Evolutionary conservation across 2,888 invertebrate species (phyloP), one percentile per base, ranked within the genome.

Genomic region (Trilocha varians): DNA sequence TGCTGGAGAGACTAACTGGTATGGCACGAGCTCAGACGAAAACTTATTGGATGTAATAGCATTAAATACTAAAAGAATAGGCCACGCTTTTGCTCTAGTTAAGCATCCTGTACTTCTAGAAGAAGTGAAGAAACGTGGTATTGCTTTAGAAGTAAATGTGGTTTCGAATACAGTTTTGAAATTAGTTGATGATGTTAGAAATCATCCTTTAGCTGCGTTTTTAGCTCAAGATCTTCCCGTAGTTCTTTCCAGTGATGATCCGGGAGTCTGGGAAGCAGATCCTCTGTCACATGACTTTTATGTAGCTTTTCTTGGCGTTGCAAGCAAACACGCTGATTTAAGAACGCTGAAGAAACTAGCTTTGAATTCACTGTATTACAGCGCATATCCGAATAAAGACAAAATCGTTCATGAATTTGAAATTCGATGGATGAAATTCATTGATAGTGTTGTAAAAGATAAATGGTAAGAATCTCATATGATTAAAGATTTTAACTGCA

Each of bases 1-100:
- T 60, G 93, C 94, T 0, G 95, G 93, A 1, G 94, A 95, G 76
- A 94, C 94, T 0, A 91, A 92, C 59, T 92, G 93, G 92, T 88
- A 86, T 57, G 93, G 90, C 5, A 76, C 75, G 3, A 65, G 72
- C 1, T 87, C 89, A 0, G 94, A 95, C 62, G 88, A 91, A 52
- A 94, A 94, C 70, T 61, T 95, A 37, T 70, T 92, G 32, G 94
- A 95, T 57, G 94, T 93, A 0, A 77, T 94, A 14, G 70, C 92
- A 5, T 70, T 95, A 15, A 91, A 91, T 32, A 80, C 91, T 0
- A 89, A 89, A 53, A 87, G 95, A 16, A 91, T 95, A 46, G 95
- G 94, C 0, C 95, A 95, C 50, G 95, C 90, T 6, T 94, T 88
- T 57, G 92, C 91, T 3, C 57, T 94, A 8, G 61, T 83, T 4